These are phyloP conservation scores for Mionectes macconnelli DNA, from an alignment of 2,113 vertebrate species.

Conservation along the genomic window DNA sequence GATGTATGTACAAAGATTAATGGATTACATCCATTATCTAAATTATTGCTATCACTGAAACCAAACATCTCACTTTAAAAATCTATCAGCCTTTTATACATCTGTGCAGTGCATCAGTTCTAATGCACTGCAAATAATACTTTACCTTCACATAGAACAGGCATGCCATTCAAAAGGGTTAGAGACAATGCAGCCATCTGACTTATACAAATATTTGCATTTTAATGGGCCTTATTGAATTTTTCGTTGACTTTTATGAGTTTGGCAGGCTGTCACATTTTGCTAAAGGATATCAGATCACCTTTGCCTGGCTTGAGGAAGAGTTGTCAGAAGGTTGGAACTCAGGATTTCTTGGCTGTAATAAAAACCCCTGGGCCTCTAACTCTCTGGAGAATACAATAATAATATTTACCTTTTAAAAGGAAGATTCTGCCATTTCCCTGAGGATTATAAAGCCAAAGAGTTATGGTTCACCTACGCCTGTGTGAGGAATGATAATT, in stretches of 20 bases:
- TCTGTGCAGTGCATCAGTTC: background rate
- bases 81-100: background rate
- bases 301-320: background rate
- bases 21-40: constrained; percentile 24
- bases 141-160: constrained; percentile 5
- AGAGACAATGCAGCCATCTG: background rate
- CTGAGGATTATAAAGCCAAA: background rate
- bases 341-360: background rate
- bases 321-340: background rate
- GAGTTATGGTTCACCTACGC: background rate
- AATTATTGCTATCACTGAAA: constrained; percentile 9
- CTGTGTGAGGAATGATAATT: background rate
- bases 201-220: background rate
- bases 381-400: background rate
- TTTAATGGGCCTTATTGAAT: background rate
- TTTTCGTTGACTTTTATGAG: background rate
- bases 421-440: background rate
- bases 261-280: background rate
- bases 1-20: constrained; percentile 43
- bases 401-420: background rate
- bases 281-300: background rate
- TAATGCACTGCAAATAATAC: background rate
- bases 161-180: background rate
- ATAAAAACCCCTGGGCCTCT: background rate
- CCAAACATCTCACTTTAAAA: constrained; percentile 24